Base-by-base conservation (phyloP, 2,888 invertebrate species). In the Coelinius sp. region DNA sequence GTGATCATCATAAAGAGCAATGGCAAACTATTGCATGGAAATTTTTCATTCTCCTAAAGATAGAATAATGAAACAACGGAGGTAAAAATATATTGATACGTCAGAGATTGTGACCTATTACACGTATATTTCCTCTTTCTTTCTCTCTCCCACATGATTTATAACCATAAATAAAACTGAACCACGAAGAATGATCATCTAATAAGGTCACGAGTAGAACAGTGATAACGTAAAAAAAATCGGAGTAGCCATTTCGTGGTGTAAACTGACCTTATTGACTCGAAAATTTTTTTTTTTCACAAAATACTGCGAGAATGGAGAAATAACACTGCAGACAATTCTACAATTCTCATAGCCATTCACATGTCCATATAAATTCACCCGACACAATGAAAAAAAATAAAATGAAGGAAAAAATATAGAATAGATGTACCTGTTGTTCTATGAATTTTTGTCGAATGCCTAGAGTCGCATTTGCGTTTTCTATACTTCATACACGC, bases 171-270 rank as follows among this genome's bases (percentile, higher is more conserved):
- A 71, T 25, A 63, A 38, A 59, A 52, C 68, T 41, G 67, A 68
- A 52, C 59, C 67, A 62, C 41, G 35, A 44, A 63, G 31, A 17
- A 59, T 31, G 20, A 59, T 31, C 8, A 10, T 14, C 7, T 35
- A 20, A 17, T 20, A 63, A 63, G 63, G 63, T 63, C 63, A 63
- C 38, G 22, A 22, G 22, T 41, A 41, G n/a, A 2, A 52, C 14
- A n/a, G 14, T 53, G 14, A 12, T 25, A 59, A 2, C 17, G 8
- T 35, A 35, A 20, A 35, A 20, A 3, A 22, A 20, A 53, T 25
- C 27, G 41, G 66, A 71, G 71, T 62, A 66, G 71, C 71, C 71
- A 71, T 71, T 71, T 66, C 71, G 66, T 67, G 71, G 4, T 41
- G 41, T 41, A 41, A 41, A 41, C 2, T 41, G 4, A n/a, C n/a